These are phyloP conservation scores for Idaea aversata DNA, from an alignment of 2,888 invertebrate species.

Conservation along the genomic window DNA sequence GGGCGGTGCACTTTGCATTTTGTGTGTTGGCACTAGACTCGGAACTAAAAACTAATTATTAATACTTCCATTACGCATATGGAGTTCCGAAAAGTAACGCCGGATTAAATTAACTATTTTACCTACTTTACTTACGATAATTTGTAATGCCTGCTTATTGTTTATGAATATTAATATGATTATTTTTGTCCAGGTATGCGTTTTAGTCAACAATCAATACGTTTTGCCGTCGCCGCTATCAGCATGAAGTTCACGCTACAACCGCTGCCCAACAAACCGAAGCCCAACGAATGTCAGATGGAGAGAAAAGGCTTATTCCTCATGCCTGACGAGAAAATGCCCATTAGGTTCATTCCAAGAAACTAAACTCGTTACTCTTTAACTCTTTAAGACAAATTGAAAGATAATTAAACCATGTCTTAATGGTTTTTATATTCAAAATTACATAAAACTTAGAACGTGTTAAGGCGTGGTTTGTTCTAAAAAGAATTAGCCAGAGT, in stretches of 20 bases:
- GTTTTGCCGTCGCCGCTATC: slow-evolving; percentile 34
- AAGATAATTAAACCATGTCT: too few relatives aligned
- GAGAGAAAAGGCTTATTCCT: slow-evolving; percentile 36
- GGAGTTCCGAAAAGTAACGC: too few relatives aligned
- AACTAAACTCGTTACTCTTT: slow-evolving; percentile 4
- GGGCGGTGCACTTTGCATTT: too few relatives aligned
- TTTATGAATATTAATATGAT: not conserved
- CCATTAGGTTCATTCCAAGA: slow-evolving; percentile 28
- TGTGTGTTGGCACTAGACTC: too few relatives aligned
- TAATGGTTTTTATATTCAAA: too few relatives aligned
- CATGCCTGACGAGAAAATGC: slow-evolving; percentile 31
- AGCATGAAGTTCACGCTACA: slow-evolving; percentile 33
- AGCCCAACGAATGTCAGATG: slow-evolving; percentile 27
- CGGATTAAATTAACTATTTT: too few relatives aligned
- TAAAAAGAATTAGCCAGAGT: too few relatives aligned
- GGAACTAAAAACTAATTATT: too few relatives aligned
- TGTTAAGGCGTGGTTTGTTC: too few relatives aligned
- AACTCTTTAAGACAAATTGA: not conserved
- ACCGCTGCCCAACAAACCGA: slow-evolving; percentile 22
- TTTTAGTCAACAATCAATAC: slow-evolving; percentile 36
- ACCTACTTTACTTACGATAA: not conserved
- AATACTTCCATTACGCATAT: too few relatives aligned
- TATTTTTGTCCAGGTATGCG: slow-evolving; percentile 36
- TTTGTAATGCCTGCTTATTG: not conserved
- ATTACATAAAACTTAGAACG: too few relatives aligned